A percentile compares a stretch with the other conserved stretches of the same genome.
phyloP scores from a whole-genome alignment of 1,140 invertebrate genomes.

The Metopolophium dirhodum region DNA sequence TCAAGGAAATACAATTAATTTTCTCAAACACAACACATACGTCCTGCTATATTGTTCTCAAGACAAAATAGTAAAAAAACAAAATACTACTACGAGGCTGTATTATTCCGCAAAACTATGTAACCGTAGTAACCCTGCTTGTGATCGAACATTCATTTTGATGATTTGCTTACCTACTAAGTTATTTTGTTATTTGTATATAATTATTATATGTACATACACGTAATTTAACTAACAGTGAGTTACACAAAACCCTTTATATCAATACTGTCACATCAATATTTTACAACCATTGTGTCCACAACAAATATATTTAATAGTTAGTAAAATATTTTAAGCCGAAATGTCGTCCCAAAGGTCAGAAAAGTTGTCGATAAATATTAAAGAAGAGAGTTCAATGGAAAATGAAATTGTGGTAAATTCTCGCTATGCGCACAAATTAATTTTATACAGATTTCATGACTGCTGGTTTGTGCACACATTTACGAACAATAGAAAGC shows the following conservation, averaged over 20 bases:
- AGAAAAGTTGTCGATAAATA: neutral
- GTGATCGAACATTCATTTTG: neutral
- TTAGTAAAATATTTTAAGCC: neutral
- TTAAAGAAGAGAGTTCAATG: neutral
- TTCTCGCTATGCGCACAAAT: neutral
- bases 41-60: neutral
- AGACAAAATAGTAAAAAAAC: too few species aligned
- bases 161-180: neutral
- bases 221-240: neutral
- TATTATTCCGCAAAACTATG: neutral
- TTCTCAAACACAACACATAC: neutral
- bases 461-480: neutral
- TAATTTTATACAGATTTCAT: neutral
- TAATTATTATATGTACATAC: neutral
- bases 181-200: neutral
- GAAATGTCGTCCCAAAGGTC: neutral
- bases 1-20: neutral
- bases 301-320: neutral
- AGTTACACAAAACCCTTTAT: neutral
- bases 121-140: neutral
- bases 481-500: neutral
- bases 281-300: neutral
- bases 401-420: neutral
- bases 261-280: neutral
- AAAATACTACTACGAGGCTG: neutral